Percentiles rank a stretch among this genome's conserved stretches.
phyloP scores from a whole-genome alignment of 2,113 vertebrate species.

The Tylochromis polylepis region DNA sequence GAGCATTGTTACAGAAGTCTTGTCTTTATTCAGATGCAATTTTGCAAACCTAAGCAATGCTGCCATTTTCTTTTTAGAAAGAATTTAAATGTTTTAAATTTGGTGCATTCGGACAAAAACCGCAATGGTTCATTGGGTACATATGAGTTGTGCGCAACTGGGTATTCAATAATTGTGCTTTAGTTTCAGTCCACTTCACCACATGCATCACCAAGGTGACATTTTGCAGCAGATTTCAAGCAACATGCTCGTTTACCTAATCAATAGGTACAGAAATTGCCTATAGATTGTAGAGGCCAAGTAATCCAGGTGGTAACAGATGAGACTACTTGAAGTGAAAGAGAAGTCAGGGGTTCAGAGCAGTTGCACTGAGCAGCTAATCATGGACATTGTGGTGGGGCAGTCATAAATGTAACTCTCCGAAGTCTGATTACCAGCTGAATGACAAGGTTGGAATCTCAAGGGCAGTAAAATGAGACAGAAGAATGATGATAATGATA shows the following conservation, averaged over 20 bases:
- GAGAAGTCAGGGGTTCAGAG: background rate
- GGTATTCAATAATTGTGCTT: background rate
- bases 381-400: constrained; percentile 6
- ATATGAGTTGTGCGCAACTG: background rate
- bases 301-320: background rate
- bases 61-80: background rate
- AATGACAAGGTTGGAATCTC: constrained; percentile 36
- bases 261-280: constrained; percentile 6
- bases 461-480: constrained; percentile 28
- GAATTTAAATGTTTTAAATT: background rate
- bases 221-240: background rate
- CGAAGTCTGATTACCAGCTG: constrained; percentile 34
- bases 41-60: background rate
- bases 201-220: background rate
- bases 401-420: constrained; percentile 39
- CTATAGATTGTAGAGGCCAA: constrained; percentile 3
- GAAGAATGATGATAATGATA: constrained; percentile 45
- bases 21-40: background rate
- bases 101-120: background rate
- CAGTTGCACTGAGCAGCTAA: constrained; percentile 14
- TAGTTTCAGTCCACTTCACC: background rate
- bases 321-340: background rate
- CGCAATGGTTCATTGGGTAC: background rate
- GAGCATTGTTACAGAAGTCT: background rate
- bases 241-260: background rate